Conservation (phyloP, 2,888 invertebrate species). For the Philhelius pedissequus region DNA sequence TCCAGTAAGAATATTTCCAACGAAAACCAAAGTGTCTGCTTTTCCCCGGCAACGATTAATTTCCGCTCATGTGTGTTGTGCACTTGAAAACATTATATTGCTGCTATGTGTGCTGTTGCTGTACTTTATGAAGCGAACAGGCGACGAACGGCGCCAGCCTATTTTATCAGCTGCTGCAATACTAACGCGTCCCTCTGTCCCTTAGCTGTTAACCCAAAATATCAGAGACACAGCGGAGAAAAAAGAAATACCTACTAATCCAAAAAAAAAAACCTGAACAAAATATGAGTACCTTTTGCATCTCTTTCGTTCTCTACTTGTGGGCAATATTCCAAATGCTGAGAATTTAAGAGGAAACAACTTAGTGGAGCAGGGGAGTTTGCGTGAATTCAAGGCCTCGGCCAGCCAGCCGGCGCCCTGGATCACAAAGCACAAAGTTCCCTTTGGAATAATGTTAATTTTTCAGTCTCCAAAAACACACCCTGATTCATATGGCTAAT, state of each 20-base stretch:
- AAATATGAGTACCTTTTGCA: slow-evolving; percentile 12
- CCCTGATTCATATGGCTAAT: slow-evolving; percentile 36
- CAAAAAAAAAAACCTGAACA: not conserved
- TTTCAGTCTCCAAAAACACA: slow-evolving; percentile 40
- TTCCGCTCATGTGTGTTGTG: slow-evolving; percentile 49
- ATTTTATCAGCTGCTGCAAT: slow-evolving; percentile 45
- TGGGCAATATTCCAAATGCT: slow-evolving; percentile 15
- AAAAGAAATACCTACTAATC: slow-evolving; percentile 23
- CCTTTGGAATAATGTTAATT: not conserved
- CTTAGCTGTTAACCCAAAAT: not conserved
- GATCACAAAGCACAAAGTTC: not conserved
- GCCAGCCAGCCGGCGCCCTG: not conserved
- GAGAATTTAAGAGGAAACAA: slow-evolving; percentile 3
- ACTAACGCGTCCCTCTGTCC: not conserved
- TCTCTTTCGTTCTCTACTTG: slow-evolving; percentile 43
- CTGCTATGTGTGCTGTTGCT: slow-evolving; percentile 26
- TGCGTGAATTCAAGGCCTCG: slow-evolving; percentile 17
- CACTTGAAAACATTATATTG: slow-evolving; percentile 20
- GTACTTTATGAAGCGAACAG: not conserved
- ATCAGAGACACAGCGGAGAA: not conserved
- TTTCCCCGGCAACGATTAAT: slow-evolving; percentile 44
- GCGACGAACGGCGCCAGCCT: slow-evolving; percentile 35
- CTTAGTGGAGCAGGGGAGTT: not conserved
- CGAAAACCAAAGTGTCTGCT: not conserved
- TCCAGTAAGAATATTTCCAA: slow-evolving; percentile 70